phyloP scores from a whole-genome alignment of 1,140 invertebrate genomes.

The Amphibalanus amphitrite region DNA sequence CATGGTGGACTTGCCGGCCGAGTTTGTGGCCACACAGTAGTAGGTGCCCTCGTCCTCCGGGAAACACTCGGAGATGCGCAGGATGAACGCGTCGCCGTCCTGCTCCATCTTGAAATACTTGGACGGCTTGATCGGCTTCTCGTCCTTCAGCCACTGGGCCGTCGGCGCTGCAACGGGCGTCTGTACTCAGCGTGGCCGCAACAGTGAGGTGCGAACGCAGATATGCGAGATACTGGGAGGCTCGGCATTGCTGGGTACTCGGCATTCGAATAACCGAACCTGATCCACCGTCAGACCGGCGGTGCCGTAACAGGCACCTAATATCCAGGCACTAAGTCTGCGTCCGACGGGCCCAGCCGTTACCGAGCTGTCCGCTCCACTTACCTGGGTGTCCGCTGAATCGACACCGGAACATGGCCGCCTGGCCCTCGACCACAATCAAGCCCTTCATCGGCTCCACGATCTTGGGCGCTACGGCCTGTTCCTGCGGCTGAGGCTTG shows the following conservation, averaged over 20 bases:
- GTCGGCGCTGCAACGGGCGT: conserved; percentile 60
- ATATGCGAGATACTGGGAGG: too few relatives aligned
- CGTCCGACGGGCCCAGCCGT: too few relatives aligned
- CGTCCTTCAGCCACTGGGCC: conserved; percentile 80
- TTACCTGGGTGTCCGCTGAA: conserved; percentile 53
- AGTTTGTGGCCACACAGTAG: conserved; percentile 71
- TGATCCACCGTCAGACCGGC: too few relatives aligned
- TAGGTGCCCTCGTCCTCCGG: conserved; percentile 88
- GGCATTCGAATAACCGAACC: too few relatives aligned
- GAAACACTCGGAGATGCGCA: conserved; percentile 79
- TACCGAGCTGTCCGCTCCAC: too few relatives aligned
- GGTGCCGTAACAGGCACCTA: too few relatives aligned
- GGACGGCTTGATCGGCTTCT: conserved; percentile 83
- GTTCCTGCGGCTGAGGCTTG: conserved; percentile 25
- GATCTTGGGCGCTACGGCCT: conserved; percentile 51
- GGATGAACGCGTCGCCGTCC: conserved; percentile 62
- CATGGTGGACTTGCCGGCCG: conserved; percentile 56
- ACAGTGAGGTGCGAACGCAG: too few relatives aligned
- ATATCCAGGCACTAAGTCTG: too few relatives aligned
- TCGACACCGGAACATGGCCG: conserved; percentile 68
- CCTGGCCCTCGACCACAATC: conserved; percentile 65
- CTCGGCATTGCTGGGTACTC: too few relatives aligned
- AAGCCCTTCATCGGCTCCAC: conserved; percentile 63
- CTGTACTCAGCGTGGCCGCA: too few relatives aligned
- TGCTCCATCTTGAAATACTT: conserved; percentile 93